Percentiles rank a stretch among this genome's conserved stretches.
These are phyloP conservation scores for Benthosema pterotum DNA, from an alignment of 2,797 vertebrate species.

Conservation along the genomic window DNA sequence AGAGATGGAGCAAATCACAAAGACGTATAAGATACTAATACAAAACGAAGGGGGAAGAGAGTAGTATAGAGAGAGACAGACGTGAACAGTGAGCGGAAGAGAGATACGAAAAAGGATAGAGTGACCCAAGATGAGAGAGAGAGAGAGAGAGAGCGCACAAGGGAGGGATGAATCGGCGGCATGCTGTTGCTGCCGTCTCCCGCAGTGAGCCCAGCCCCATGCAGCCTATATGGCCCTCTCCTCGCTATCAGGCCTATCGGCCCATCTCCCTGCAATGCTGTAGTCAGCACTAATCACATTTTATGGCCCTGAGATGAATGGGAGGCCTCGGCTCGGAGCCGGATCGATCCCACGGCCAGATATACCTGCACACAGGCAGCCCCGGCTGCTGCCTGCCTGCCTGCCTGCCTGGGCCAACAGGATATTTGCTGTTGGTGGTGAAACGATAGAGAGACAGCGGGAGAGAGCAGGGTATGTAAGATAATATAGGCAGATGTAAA, in stretches of 20 bases:
- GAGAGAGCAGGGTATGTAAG: slow-evolving; percentile 35
- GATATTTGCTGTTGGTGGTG: slow-evolving; percentile 96
- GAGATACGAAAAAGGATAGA: slow-evolving; percentile 6
- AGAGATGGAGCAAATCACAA: slow-evolving; percentile 31
- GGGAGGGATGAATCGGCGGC: slow-evolving; percentile 63
- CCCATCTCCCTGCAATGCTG: slow-evolving; percentile 86
- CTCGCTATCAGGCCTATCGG: slow-evolving; percentile 81
- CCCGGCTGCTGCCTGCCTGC: slow-evolving; percentile 63
- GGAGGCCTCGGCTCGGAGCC: slow-evolving; percentile 87
- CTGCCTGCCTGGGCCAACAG: slow-evolving; percentile 87
- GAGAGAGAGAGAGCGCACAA: slow-evolving; percentile 45
- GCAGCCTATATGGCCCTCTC: slow-evolving; percentile 56
- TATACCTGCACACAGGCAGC: slow-evolving; percentile 69
- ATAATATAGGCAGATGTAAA: slow-evolving; percentile 41
- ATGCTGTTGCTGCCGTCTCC: slow-evolving; percentile 76
- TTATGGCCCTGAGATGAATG: slow-evolving; percentile 92
- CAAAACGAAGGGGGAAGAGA: neutral
- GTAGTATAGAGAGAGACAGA: neutral
- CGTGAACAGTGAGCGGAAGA: slow-evolving; percentile 49
- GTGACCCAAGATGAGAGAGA: slow-evolving; percentile 31
- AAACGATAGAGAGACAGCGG: slow-evolving; percentile 73
- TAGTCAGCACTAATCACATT: slow-evolving; percentile 93
- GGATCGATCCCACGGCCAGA: slow-evolving; percentile 89
- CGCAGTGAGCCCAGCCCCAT: slow-evolving; percentile 78
- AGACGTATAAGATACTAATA: slow-evolving; percentile 9